phyloP scores from a whole-genome alignment of 2,113 vertebrate species.

The Tiliqua scincoides region DNA sequence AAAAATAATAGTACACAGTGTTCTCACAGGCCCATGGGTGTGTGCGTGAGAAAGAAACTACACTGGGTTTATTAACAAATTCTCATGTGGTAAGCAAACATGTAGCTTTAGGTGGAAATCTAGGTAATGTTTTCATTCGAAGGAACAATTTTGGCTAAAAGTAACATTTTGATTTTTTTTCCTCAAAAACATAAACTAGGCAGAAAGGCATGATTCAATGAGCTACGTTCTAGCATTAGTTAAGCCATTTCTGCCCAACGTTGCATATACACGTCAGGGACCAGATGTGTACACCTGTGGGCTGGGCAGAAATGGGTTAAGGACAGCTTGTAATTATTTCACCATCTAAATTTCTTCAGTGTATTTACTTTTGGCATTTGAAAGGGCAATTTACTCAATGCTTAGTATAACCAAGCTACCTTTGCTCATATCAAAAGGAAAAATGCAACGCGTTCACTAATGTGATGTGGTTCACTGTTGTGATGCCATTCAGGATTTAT shows the following conservation, averaged over 20 bases:
- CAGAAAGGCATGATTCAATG: background rate
- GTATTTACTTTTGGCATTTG: background rate
- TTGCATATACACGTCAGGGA: too few species aligned
- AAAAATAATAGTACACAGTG: background rate
- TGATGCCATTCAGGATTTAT: background rate
- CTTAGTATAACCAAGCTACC: background rate
- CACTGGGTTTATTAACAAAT: background rate
- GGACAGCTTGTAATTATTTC: background rate
- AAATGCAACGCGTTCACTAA: background rate
- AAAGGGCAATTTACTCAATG: background rate
- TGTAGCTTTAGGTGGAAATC: background rate
- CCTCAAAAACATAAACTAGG: background rate
- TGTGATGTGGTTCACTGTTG: too few species aligned
- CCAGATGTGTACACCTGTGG: too few species aligned
- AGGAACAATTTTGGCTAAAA: background rate
- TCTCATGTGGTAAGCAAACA: too few species aligned
- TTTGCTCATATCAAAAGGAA: background rate
- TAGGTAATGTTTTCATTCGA: background rate
- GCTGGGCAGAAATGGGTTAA: too few species aligned
- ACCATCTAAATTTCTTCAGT: background rate
- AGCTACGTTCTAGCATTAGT: background rate
- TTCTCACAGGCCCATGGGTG: background rate
- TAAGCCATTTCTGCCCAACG: too few species aligned
- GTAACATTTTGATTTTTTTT: background rate
- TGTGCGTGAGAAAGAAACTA: background rate